Evolutionary conservation across 2,888 invertebrate genomes (phyloP), one percentile per base, ranked within the genome.

Genomic region (Cantharis lateralis): DNA sequence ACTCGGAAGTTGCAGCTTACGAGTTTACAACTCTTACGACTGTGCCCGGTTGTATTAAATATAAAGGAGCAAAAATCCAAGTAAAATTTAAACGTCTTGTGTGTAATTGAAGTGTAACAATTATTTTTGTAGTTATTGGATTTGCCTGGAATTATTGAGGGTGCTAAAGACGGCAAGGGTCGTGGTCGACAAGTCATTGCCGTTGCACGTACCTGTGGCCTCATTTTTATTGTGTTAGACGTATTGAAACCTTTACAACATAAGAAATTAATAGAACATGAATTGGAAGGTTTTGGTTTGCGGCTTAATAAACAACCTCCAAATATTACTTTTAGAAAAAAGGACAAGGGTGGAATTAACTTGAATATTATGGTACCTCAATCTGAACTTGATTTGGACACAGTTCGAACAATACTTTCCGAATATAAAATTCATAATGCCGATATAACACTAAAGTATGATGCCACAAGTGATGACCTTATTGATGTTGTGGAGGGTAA

Each of bases 341-440:
- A 99, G 91, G 99, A 99, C 84, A 99, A 99, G 89, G 99, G 99
- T 80, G 99, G 99, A 62, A 93, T 99, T 72, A 99, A 99, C 90
- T 91, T 99, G 81, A 98, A 98, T 87, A 92, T 91, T 26, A 94
- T 97, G 89, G 98, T 97, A 85, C 72, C 77, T 4, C 77, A 77
- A 68, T 77, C 77, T 0, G 99, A 99, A 88, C 89, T 99, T 78
- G 99, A 99, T 88, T 85, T 93, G 73, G 99, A 99, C 83, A 93
- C 96, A 0, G 99, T 99, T 2, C 98, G 96, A 89, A 94, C 96
- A 0, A 99, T 99, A 84, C 90, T 99, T 32, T 95, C 97, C 0
- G 99, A 99, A 88, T 99, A 99, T 88, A 96, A 96, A 89, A 99
- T 99, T 78, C 98, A 99, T 88, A 99, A 99, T 88, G 99, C 99